Base-by-base conservation (phyloP, 2,888 invertebrate genomes). In the Leptogaster cylindrica region DNA sequence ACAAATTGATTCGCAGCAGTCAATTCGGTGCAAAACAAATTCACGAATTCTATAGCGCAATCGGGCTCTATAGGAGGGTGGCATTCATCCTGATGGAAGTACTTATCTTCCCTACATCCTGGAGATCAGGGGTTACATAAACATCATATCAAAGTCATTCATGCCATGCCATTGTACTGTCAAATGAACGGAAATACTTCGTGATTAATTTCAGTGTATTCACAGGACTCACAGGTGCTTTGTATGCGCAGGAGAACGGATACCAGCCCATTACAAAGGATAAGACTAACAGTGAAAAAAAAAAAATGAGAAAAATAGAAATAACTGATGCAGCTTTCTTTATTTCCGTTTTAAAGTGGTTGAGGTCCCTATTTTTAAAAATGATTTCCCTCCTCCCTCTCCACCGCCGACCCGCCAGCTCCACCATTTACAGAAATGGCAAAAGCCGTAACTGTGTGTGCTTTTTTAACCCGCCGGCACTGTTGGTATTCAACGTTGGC, bases 161-260 rank as follows among this genome's bases (percentile, higher is more conserved):
- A 61, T 27, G 44, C 27, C n/a, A 16, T 44, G 58, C 41, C 44
- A 44, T 61, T 61, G 61, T 61, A 44, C 44, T 66, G 61, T 61
- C 58, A 66, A 58, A 66, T 58, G 51, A 66, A 51, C 65, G 68
- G 66, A 66, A 68, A 66, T 68, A 68, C 65, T 66, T 58, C 58
- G 66, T 68, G 68, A 68, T 68, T 68, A 68, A 68, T 68, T 68
- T 68, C 65, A 66, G 61, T 31, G 65, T 52, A 68, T 68, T 68
- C 65, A 66, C 65, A 65, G 65, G 61, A 68, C 66, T 68, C 65
- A 66, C 65, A 65, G 65, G 61, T 68, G 68, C 68, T 68, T 66
- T 68, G 41, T 68, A 44, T 61, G 61, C 27, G 41, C 31, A 65
- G 39, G 44, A 52, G 23, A 61, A 50, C 66, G 68, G 68, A 68